Conservation (phyloP, 1,140 invertebrate genomes). For the Trypoxylus dichotomus region DNA sequence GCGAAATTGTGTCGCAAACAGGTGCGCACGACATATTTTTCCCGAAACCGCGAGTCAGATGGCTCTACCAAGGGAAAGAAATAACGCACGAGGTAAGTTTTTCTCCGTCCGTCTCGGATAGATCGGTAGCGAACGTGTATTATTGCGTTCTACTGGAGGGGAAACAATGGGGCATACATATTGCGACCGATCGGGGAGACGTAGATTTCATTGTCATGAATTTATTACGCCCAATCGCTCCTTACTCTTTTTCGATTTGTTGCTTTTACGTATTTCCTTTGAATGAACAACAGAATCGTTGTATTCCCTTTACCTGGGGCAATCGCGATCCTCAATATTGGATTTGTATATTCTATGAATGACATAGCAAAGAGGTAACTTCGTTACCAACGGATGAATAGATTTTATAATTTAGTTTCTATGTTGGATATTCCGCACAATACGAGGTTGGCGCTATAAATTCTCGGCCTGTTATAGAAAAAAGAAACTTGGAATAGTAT, state of each 20-base stretch:
- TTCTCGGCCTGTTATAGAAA: no score
- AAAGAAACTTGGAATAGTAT: no score
- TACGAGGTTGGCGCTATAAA: no score
- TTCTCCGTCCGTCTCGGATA: slow-evolving; percentile 4
- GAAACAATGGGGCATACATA: not conserved
- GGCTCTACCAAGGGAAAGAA: slow-evolving; percentile 49
- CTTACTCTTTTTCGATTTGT: not conserved
- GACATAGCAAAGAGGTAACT: no score
- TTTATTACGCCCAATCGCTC: not conserved
- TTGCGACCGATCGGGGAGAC: not conserved
- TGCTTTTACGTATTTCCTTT: not conserved
- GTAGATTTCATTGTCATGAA: slow-evolving; percentile 22
- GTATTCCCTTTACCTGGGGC: not conserved
- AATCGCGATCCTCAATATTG: no score
- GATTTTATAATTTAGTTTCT: no score
- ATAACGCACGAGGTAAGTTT: slow-evolving; percentile 47
- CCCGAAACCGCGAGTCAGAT: slow-evolving; percentile 43
- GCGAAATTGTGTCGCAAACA: slow-evolving; percentile 47
- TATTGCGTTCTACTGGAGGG: not conserved
- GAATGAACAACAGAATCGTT: not conserved
- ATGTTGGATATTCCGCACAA: no score
- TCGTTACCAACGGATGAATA: no score
- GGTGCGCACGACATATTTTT: slow-evolving; percentile 36
- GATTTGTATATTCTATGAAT: no score
- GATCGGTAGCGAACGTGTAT: not conserved